A percentile compares a stretch with the other conserved stretches of the same genome.
Evolutionary conservation across 1,140 invertebrate genomes (phyloP).

Genomic region (Vanessa tameamea): DNA sequence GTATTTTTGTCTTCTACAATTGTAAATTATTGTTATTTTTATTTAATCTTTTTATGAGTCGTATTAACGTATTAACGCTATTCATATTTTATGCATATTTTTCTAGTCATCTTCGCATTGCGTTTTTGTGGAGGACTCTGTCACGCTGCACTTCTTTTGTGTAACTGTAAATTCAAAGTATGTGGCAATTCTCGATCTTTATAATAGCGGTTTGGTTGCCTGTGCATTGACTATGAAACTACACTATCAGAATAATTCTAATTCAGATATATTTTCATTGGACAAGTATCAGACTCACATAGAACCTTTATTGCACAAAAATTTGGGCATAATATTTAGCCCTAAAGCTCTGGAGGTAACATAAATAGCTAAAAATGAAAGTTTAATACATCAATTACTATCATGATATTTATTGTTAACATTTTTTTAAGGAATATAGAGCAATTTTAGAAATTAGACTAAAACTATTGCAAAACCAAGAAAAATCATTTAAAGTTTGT

Average conservation of each 20-base stretch:
- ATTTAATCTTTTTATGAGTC: too few species aligned
- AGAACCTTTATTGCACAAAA: slow-evolving; percentile 69
- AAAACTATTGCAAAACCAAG: slow-evolving; percentile 64
- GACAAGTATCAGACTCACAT: slow-evolving; percentile 71
- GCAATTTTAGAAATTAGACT: slow-evolving; percentile 70
- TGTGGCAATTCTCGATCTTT: slow-evolving; percentile 62
- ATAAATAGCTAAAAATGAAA: slow-evolving; percentile 1
- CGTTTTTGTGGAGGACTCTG: slow-evolving; percentile 72
- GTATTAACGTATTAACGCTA: background rate
- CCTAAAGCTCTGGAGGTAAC: slow-evolving; percentile 66
- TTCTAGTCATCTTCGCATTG: slow-evolving; percentile 70
- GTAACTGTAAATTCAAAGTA: slow-evolving; percentile 63
- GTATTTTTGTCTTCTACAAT: background rate
- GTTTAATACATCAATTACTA: background rate
- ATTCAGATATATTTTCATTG: slow-evolving; percentile 60
- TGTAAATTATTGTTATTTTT: background rate
- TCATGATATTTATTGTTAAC: background rate
- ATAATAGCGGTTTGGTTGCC: slow-evolving; percentile 72
- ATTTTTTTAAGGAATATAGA: slow-evolving; percentile 62
- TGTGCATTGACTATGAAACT: slow-evolving; percentile 64
- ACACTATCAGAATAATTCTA: slow-evolving; percentile 61
- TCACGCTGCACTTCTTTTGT: slow-evolving; percentile 67
- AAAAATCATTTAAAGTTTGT: slow-evolving; percentile 69
- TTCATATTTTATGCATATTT: background rate
- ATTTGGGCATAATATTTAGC: slow-evolving; percentile 68